These are phyloP conservation scores for Acrossocheilus wenchowensis DNA, from an alignment of 2,797 vertebrate genomes.

Conservation along the genomic window DNA sequence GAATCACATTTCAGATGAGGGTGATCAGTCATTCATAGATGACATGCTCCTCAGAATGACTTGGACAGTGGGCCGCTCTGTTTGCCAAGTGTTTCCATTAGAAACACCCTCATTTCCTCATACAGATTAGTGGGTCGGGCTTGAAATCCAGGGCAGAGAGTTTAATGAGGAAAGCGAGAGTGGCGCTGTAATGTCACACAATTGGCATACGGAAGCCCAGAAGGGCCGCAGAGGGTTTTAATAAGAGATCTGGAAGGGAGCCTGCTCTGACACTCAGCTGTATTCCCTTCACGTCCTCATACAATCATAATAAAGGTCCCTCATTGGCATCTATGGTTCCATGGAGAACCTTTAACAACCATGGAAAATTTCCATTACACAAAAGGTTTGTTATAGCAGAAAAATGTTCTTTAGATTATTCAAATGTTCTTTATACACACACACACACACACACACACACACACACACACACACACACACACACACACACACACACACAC, in stretches of 20 bases:
- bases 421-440: not conserved
- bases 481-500: too few relatives aligned
- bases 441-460: too few relatives aligned
- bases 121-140: slow-evolving; percentile 12
- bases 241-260: slow-evolving; percentile 38
- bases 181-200: slow-evolving; percentile 7
- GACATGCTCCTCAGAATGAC: slow-evolving; percentile 8
- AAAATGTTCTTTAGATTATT: not conserved
- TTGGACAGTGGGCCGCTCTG: not conserved
- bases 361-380: not conserved
- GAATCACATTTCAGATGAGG: not conserved
- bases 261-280: slow-evolving; percentile 7
- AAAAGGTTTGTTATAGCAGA: not conserved
- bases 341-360: not conserved
- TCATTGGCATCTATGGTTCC: not conserved
- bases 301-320: not conserved
- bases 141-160: slow-evolving; percentile 31
- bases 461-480: too few relatives aligned
- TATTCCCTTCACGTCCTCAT: slow-evolving; percentile 26
- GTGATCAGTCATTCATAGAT: not conserved
- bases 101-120: slow-evolving; percentile 27
- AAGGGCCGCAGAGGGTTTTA: slow-evolving; percentile 14
- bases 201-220: slow-evolving; percentile 24
- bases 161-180: slow-evolving; percentile 34
- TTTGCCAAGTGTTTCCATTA: slow-evolving; percentile 44